Percentiles rank a stretch among this genome's conserved stretches.
These are phyloP conservation scores for Alloscopus bannaensis DNA, from an alignment of 2,888 invertebrate species.

Conservation along the genomic window DNA sequence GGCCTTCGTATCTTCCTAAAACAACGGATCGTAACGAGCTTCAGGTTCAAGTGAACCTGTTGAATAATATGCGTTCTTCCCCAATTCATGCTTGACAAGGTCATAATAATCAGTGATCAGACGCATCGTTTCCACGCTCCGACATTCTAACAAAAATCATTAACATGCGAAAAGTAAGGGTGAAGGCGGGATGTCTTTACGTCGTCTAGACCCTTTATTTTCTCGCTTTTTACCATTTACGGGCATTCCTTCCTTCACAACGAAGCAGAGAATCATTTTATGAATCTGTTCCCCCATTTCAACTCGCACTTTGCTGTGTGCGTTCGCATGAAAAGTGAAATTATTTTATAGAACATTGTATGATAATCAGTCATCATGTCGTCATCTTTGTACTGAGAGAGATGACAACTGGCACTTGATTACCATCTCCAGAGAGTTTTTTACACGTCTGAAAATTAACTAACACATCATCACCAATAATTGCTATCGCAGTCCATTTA, in stretches of 20 bases:
- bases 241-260: constrained; percentile 27
- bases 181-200: constrained; percentile 15
- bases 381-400: constrained; percentile 31
- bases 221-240: constrained; percentile 45
- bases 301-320: background rate
- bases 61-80: background rate
- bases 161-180: constrained; percentile 32
- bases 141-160: constrained; percentile 11
- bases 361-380: constrained; percentile 60
- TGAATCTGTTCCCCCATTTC: background rate
- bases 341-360: constrained; percentile 39
- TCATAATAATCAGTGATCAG: background rate
- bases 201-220: constrained; percentile 23
- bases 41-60: background rate
- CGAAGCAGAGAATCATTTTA: background rate
- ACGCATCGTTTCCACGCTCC: too few species aligned
- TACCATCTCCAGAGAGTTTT: constrained; percentile 32
- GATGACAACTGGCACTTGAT: constrained; percentile 27
- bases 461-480: constrained; percentile 24
- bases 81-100: background rate
- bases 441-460: constrained; percentile 24
- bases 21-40: background rate
- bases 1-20: too few species aligned
- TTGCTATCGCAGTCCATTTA: too few species aligned
- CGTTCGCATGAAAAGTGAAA: background rate